These are phyloP conservation scores for Martes martes DNA, from an alignment of 2,113 vertebrate species.

Conservation along the genomic window DNA sequence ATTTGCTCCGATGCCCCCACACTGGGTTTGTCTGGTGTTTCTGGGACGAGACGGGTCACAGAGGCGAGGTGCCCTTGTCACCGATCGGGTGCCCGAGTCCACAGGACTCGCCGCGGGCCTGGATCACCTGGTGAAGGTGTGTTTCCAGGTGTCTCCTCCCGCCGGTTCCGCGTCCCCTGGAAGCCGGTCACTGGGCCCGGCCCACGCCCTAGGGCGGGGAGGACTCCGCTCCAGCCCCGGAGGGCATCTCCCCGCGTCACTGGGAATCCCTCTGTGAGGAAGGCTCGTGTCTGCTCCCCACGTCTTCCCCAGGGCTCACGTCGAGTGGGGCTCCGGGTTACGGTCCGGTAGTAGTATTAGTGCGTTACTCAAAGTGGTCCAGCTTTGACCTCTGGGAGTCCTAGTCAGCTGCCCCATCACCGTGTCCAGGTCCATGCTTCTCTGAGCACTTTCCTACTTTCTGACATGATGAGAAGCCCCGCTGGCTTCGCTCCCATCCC, in stretches of 20 bases:
- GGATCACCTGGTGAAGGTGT: neutral
- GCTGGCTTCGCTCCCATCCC: neutral
- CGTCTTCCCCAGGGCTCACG: neutral
- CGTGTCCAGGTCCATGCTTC: neutral
- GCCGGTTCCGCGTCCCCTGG: neutral
- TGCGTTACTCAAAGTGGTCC: neutral
- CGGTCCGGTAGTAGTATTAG: neutral
- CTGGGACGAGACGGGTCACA: neutral
- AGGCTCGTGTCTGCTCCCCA: fast-evolving
- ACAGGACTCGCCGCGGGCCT: neutral
- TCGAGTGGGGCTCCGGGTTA: neutral
- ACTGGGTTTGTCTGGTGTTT: neutral
- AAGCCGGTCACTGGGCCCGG: neutral
- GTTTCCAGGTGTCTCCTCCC: neutral
- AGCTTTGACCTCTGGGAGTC: neutral
- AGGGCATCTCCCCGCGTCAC: neutral
- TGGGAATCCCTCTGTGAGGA: neutral
- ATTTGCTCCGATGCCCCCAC: neutral
- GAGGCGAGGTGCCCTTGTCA: neutral
- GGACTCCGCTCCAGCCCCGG: neutral
- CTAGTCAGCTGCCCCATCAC: neutral
- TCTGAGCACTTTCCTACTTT: neutral
- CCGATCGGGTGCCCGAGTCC: neutral
- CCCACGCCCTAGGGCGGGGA: fast-evolving
- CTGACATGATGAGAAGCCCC: neutral